These are phyloP conservation scores for Pseudopleuronectes americanus DNA, from an alignment of 2,797 vertebrate species.

Conservation along the genomic window DNA sequence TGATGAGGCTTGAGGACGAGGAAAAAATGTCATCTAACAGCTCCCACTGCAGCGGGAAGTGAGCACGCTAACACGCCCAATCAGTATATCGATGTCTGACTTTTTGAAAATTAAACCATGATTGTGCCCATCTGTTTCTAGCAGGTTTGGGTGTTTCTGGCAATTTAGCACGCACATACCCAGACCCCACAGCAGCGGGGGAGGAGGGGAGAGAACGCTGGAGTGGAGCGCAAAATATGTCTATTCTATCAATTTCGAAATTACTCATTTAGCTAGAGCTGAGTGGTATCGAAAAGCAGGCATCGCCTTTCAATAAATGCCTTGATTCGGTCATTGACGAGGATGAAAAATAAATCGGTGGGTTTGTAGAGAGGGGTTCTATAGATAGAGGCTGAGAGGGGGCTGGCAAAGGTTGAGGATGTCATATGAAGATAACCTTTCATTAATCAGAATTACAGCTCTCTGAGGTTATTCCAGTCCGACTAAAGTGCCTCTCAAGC, in stretches of 20 bases:
- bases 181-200: conserved; percentile 41
- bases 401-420: conserved; percentile 19
- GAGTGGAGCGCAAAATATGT: conserved; percentile 38
- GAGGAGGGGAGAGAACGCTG: not conserved
- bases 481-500: conserved; percentile 53
- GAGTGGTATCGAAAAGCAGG: conserved; percentile 46
- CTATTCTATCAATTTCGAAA: conserved; percentile 70
- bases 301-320: conserved; percentile 58
- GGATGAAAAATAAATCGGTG: conserved; percentile 71
- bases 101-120: conserved; percentile 65
- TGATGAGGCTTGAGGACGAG: conserved; percentile 45
- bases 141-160: conserved; percentile 61
- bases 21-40: conserved; percentile 23
- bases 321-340: conserved; percentile 58
- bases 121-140: conserved; percentile 71
- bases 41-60: conserved; percentile 28
- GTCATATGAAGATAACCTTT: conserved; percentile 51
- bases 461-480: conserved; percentile 42
- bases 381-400: conserved; percentile 35
- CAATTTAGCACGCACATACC: conserved; percentile 54
- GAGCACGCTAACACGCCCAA: conserved; percentile 16
- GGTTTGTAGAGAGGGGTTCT: conserved; percentile 42
- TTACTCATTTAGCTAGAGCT: conserved; percentile 67
- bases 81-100: conserved; percentile 52
- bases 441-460: conserved; percentile 66